Percentiles rank a stretch among this genome's conserved stretches.
Conservation (phyloP, 1,140 invertebrate species). For the Idris sp. region DNA sequence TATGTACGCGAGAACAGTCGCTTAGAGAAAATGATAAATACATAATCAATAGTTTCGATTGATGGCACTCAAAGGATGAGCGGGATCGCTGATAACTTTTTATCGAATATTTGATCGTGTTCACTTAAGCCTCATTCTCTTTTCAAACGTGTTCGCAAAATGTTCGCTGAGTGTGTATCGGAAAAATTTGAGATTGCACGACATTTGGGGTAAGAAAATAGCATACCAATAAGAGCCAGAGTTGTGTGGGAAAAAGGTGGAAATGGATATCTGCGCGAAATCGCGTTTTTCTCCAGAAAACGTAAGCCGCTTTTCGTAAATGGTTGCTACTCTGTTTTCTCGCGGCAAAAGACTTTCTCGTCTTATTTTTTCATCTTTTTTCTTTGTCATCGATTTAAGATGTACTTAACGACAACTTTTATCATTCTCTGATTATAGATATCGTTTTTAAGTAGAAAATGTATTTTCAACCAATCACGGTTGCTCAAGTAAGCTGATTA, state of each 20-base stretch:
- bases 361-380: conserved; percentile 34
- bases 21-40: conserved; percentile 33
- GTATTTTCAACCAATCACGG: too few species aligned
- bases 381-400: conserved; percentile 27
- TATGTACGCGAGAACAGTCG: too few species aligned
- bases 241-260: conserved; percentile 10
- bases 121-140: conserved; percentile 9
- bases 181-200: conserved; percentile 39
- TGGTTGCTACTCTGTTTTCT: conserved; percentile 34
- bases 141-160: not conserved
- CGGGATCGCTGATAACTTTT: conserved; percentile 31
- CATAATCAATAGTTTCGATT: conserved; percentile 41
- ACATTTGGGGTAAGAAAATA: conserved; percentile 42
- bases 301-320: conserved; percentile 51
- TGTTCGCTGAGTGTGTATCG: conserved; percentile 21
- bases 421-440: conserved; percentile 10
- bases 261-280: conserved; percentile 32
- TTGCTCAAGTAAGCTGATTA: too few species aligned
- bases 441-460: too few species aligned
- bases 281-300: conserved; percentile 32
- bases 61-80: conserved; percentile 31
- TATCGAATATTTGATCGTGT: conserved; percentile 37
- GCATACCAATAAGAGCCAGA: conserved; percentile 24
- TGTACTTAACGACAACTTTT: not conserved
- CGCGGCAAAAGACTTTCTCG: conserved; percentile 9